Percentiles rank a stretch among this genome's conserved stretches.
Conservation (phyloP, 2,113 vertebrate species). For the Zosterops hypoxanthus region DNA sequence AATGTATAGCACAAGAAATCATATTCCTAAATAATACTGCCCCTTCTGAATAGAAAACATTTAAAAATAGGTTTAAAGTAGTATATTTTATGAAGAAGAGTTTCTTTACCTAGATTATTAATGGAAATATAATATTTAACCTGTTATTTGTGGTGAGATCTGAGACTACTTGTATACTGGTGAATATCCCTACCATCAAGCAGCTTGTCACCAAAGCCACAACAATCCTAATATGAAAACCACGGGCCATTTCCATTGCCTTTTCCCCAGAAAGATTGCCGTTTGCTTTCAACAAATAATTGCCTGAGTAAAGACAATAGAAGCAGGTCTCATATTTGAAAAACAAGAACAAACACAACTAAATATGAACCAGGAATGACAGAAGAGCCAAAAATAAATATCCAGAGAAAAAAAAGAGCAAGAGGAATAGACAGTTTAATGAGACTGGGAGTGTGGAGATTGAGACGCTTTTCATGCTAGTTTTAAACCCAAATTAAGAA, state of each 20-base stretch:
- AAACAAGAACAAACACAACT: constrained; percentile 24
- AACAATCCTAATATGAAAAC: background rate
- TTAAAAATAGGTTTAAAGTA: background rate
- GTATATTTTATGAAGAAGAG: background rate
- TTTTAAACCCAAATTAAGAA: constrained; percentile 23
- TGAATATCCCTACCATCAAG: background rate
- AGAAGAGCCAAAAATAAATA: constrained; percentile 28
- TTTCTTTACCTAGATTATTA: background rate
- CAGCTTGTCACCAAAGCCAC: background rate
- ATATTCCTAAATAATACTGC: background rate
- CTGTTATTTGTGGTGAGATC: background rate
- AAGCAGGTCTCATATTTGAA: constrained; percentile 25
- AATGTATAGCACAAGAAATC: background rate
- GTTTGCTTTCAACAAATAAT: constrained; percentile 56
- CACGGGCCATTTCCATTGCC: background rate
- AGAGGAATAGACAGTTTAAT: background rate
- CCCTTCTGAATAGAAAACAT: background rate
- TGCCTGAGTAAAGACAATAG: background rate
- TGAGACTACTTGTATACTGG: background rate
- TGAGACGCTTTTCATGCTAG: constrained; percentile 25
- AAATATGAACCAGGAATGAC: background rate
- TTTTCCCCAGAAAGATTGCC: background rate
- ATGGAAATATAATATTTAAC: background rate
- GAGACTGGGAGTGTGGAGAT: background rate
- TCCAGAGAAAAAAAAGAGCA: background rate